Evolutionary conservation across 1,140 invertebrate species (phyloP), one percentile per base, ranked within the genome.

Genomic region (Whitmania pigra): DNA sequence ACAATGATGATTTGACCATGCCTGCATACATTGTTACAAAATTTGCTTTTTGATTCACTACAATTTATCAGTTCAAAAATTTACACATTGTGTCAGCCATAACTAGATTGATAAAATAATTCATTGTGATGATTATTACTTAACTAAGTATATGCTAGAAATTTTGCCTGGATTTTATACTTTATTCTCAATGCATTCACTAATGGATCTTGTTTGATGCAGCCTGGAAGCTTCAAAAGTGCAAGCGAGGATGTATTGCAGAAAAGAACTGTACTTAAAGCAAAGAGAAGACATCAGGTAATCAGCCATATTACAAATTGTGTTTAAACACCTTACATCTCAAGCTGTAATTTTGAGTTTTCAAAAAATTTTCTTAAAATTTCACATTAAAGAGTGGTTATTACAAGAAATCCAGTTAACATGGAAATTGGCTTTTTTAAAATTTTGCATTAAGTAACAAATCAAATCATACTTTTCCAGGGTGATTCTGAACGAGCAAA

Each of bases 201-300:
- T 49, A 49, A 49, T 36, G 31, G 31, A 49, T 22, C 36, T 68
- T 31, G 27, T 31, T 27, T 70, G 18, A 53, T 25, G 2, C 53
- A 67, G 54, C 29, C 29, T 68, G 60, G 84, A 86, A 73, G 90
- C 89, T 27, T 85, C 80, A 69, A 92, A 90, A 80, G 81, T 76
- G 91, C 91, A 9, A 72, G 87, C 0, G 84, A 87, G 55, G 88
- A 90, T 67, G 83, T 87, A 71, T 78, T 94, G 29, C 86, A 89
- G 77, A 87, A 86, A 76, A 85, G 92, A 78, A 84, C 89, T 74
- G 88, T 93, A 40, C 89, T 87, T 83, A 87, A 86, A 75, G 92
- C 90, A 4, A 89, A 87, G 79, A 83, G 91, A 76, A 84, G 15
- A 75, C 77, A 60, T 83, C 81, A 72, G 80, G 60, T 71, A 57